These are phyloP conservation scores for Holothuria glaberrima DNA, from an alignment of 35 echinoderm and acorn worm species.

Conservation along the genomic window DNA sequence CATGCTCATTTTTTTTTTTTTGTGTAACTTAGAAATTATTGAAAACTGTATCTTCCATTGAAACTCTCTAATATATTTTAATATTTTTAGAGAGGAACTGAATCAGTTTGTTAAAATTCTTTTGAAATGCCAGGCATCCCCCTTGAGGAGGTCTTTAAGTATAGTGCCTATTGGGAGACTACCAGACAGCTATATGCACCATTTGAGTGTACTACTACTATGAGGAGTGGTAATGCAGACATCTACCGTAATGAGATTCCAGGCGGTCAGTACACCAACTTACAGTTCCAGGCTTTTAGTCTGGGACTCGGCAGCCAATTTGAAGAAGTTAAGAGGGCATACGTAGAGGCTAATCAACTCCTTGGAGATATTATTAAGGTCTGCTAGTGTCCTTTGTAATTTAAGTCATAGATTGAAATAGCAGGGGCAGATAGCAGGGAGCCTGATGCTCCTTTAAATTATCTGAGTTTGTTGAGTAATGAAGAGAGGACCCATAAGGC, in stretches of 20 bases:
- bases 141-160: constrained; percentile 90
- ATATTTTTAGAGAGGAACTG: no score
- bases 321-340: constrained; percentile 92
- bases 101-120: neutral
- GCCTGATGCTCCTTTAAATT: no score
- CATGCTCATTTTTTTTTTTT: no score
- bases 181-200: constrained; percentile 93
- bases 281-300: constrained; percentile 98
- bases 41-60: no score
- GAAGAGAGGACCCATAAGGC: no score
- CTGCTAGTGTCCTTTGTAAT: no score
- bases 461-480: no score
- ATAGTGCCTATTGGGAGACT: constrained; percentile 96
- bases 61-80: no score
- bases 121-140: constrained; percentile 65
- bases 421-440: neutral
- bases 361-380: constrained; percentile 98
- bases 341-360: constrained; percentile 92
- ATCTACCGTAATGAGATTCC: constrained; percentile 98
- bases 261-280: constrained; percentile 97
- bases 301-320: constrained; percentile 94
- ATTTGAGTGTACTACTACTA: constrained; percentile 93
- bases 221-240: constrained; percentile 98
- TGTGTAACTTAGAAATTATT: no score
- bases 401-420: neutral